phyloP scores from a whole-genome alignment of 1,140 invertebrate species.

The Telenomus remus region DNA sequence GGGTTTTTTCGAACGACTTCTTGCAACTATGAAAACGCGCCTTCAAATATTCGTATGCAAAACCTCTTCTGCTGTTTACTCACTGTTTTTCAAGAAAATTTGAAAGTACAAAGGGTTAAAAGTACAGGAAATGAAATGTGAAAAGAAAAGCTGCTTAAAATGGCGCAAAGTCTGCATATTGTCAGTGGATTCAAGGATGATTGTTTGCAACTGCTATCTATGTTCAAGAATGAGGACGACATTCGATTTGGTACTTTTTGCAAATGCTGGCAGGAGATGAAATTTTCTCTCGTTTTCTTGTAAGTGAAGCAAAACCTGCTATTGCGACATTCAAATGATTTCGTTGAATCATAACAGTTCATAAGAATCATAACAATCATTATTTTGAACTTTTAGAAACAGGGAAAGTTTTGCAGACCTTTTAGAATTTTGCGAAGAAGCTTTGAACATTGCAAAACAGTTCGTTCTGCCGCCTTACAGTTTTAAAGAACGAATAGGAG shows the following conservation, averaged over 20 bases:
- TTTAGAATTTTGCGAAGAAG: constrained; percentile 70
- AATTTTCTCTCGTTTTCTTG: constrained; percentile 69
- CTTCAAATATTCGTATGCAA: too few relatives aligned
- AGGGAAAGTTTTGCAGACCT: constrained; percentile 61
- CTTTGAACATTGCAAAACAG: constrained; percentile 66
- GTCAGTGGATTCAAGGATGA: constrained; percentile 65
- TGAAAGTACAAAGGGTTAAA: too few relatives aligned
- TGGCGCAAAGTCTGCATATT: constrained; percentile 17
- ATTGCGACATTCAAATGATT: too few relatives aligned
- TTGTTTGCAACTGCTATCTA: constrained; percentile 61
- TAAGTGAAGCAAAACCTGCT: constrained; percentile 38
- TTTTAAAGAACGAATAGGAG: constrained; percentile 67
- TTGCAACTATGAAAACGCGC: too few relatives aligned
- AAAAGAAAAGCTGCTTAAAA: too few relatives aligned
- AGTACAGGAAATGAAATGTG: too few relatives aligned
- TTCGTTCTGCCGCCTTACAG: constrained; percentile 60
- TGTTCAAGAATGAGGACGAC: constrained; percentile 60
- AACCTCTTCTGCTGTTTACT: too few relatives aligned
- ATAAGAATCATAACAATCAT: too few relatives aligned
- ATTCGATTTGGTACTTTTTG: constrained; percentile 66
- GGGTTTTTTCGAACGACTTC: too few relatives aligned
- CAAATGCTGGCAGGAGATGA: constrained; percentile 67
- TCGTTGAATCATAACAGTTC: too few relatives aligned
- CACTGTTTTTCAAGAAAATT: too few relatives aligned
- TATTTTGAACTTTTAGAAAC: constrained; percentile 55